A percentile compares a stretch with the other conserved stretches of the same genome.
Evolutionary conservation across 2,797 vertebrate genomes (phyloP).

Genomic region (Oophaga sylvatica): DNA sequence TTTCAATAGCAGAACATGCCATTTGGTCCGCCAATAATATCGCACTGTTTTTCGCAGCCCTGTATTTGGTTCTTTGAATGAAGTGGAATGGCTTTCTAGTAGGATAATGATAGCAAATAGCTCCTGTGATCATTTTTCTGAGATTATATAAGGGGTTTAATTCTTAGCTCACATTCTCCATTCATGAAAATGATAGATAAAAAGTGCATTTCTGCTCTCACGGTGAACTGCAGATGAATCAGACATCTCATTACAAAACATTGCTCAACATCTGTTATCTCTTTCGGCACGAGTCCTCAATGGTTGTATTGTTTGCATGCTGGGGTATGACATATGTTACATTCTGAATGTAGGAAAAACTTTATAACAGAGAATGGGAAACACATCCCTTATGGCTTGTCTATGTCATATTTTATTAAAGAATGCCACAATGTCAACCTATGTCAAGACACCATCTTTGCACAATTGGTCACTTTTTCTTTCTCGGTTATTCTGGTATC

Average conservation of each 20-base stretch:
- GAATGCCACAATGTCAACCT: not conserved
- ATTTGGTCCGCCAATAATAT: not conserved
- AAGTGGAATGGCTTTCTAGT: not conserved
- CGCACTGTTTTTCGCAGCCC: not conserved
- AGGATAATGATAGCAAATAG: not conserved
- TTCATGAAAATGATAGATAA: slow-evolving; percentile 10
- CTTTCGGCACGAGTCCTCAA: not conserved
- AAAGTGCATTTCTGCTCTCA: not conserved
- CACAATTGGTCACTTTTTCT: not conserved
- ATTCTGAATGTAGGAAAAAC: not conserved
- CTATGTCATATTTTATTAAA: slow-evolving; percentile 2
- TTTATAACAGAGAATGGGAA: not conserved
- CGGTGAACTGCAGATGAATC: not conserved
- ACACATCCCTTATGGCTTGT: not conserved
- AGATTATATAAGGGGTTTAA: not conserved
- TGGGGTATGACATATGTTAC: slow-evolving; percentile 4
- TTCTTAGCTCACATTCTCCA: not conserved
- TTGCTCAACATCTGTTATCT: slow-evolving; percentile 16
- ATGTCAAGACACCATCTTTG: not conserved
- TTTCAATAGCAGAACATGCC: not conserved
- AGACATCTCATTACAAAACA: slow-evolving; percentile 21
- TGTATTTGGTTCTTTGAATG: not conserved
- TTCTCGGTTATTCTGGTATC: not conserved
- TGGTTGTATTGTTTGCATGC: slow-evolving; percentile 1
- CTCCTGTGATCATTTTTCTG: not conserved